Evolutionary conservation across 1,140 invertebrate genomes (phyloP).

Genomic region (Rhopalosiphum maidis): DNA sequence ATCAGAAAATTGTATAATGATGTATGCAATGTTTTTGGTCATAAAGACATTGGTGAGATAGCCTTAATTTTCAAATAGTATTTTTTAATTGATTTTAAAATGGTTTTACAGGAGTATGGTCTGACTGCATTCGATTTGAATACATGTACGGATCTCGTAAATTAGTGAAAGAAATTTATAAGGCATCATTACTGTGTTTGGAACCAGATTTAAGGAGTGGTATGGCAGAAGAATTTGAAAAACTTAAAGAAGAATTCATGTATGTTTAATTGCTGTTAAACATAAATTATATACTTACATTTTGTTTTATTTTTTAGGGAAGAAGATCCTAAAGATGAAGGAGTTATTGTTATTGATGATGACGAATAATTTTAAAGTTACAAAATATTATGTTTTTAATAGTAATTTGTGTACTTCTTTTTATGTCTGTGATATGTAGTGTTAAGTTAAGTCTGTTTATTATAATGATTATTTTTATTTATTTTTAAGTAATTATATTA

Average conservation of each 20-base stretch:
- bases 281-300: not conserved
- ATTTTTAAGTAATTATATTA: not conserved
- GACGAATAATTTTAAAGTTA: not conserved
- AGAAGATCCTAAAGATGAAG: not conserved
- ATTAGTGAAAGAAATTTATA: conserved; percentile 42
- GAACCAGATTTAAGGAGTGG: not conserved
- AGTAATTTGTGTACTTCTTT: not conserved
- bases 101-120: conserved; percentile 7
- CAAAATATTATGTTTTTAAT: not conserved
- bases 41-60: conserved; percentile 19
- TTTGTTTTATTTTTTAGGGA: conserved; percentile 7
- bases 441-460: not conserved
- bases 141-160: not conserved
- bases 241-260: not conserved
- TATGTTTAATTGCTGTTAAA: not conserved
- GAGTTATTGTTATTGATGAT: conserved; percentile 31
- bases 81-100: not conserved
- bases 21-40: conserved; percentile 22
- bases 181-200: conserved; percentile 36
- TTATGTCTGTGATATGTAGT: not conserved
- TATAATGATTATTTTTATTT: not conserved
- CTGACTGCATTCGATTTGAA: conserved; percentile 32
- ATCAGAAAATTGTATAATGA: conserved; percentile 48
- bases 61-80: not conserved
- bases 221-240: conserved; percentile 37